Base-by-base conservation (phyloP, 2,113 vertebrate genomes). In the Spea multiplicata region DNA sequence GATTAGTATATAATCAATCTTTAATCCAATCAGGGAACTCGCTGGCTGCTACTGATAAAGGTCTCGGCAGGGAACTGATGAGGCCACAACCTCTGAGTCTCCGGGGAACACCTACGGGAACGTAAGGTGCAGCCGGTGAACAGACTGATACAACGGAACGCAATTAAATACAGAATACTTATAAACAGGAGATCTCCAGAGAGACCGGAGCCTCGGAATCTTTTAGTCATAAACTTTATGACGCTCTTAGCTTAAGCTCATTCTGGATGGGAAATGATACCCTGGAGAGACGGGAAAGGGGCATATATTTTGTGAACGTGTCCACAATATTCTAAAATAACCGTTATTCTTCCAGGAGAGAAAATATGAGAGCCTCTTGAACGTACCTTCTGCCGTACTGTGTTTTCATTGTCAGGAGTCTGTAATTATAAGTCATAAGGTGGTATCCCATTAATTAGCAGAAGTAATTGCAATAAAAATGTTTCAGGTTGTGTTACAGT, bases 11-110 rank as follows among this genome's bases (percentile, higher is more conserved):
- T 88, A 92, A 93, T 93, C 92, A 93, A 89, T 93, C 90, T 91
- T 82, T 92, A 90, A 93, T 92, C 94, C 93, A 93, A 93, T 94
- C 93, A 92, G 88, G 90, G 90, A 85, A 81, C 84, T 84, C 84
- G 69, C 88, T 91, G 89, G 64, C 84, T 89, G 85, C 85, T 86
- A 92, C 84, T 89, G 93, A 93, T 91, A 90, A 89, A 92, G 84
- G 87, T 89, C 93, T 89, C 87, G 12, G 89, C 85, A 87, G 91
- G 91, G 85, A 86, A 89, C 88, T 92, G 89, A 91, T 90, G 90
- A 90, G 85, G 87, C 86, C 85, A 71, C 74, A 88, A 88, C 85
- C 84, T 87, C 86, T 86, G 81, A 86, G 85, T 86, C 87, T 90
- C 88, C 86, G 84, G 78, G 87, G 82, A 86, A 86, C 87, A 81